These are phyloP conservation scores for Escarpia spicata DNA, from an alignment of 2,888 invertebrate genomes.

Conservation along the genomic window DNA sequence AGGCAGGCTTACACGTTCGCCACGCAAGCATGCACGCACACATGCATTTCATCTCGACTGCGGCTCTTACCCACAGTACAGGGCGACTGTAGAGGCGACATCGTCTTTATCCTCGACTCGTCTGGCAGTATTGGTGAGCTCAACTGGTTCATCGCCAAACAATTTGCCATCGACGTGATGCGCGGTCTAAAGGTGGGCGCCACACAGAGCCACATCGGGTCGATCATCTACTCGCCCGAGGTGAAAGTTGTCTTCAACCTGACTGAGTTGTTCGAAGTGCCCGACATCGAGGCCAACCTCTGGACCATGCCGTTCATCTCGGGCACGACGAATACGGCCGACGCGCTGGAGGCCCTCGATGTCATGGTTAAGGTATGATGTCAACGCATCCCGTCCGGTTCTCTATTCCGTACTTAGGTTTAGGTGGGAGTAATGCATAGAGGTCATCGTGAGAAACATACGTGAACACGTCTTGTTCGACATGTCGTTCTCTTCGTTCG, in stretches of 20 bases:
- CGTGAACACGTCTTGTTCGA: background rate
- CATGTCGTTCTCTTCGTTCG: background rate
- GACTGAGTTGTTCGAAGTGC: background rate
- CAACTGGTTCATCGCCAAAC: background rate
- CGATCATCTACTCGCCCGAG: background rate
- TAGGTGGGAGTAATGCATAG: background rate
- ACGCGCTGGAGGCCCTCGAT: background rate
- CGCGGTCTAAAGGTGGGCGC: background rate
- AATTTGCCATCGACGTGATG: background rate
- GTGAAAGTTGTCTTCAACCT: background rate
- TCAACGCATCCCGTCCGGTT: background rate
- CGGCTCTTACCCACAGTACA: background rate
- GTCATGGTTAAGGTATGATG: background rate
- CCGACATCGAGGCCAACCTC: background rate
- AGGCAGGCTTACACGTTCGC: background rate
- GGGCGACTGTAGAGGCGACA: background rate
- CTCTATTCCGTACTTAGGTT: background rate
- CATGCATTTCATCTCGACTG: background rate
- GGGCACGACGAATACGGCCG: background rate
- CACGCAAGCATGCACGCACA: background rate
- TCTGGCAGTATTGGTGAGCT: background rate
- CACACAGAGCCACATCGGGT: background rate
- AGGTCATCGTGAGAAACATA: background rate
- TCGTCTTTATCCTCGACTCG: conserved; percentile 7
- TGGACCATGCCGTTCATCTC: background rate